Base-by-base conservation (phyloP, 35 echinoderm and acorn worm genomes). In the Diadema setosum region DNA sequence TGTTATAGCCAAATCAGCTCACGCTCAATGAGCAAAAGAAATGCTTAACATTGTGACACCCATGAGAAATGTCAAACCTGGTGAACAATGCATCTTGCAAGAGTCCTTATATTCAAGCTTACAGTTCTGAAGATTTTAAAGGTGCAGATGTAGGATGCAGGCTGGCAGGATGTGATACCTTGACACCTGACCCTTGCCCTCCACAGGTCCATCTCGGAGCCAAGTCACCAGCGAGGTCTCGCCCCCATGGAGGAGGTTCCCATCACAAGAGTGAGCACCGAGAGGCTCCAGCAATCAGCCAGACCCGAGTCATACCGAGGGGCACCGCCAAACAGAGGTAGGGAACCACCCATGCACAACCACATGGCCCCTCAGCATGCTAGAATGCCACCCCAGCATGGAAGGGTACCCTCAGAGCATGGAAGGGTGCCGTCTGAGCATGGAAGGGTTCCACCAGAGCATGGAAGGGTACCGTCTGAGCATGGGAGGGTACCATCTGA, bases 151-250 rank as follows among this genome's bases (percentile, higher is more conserved):
- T n/a, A n/a, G n/a, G n/a, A 52, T 52, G 48, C 48, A 52, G 9
- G 48, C 48, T 11, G 48, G 48, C 48, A 11, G 9, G 48, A 52
- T 52, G 48, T n/a, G 48, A 52, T 9, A 52, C 48, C n/a, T 11
- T 52, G n/a, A 52, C 9, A 52, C 48, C 48, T n/a, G 9, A n/a
- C 48, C 48, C n/a, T 52, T n/a, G n/a, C n/a, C n/a, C n/a, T n/a
- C 44, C 44, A 35, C 40, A 78, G 73, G 44, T 78, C 73, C 11
- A 75, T 75, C 33, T 75, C 69, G 39, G 73, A 78, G 30, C 73
- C 73, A 44, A 78, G 73, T 78, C 73, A 78, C 12, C 73, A 78
- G 73, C 73, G 73, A 78, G 73, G 73, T 18, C 73, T 78, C 21
- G 73, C 73, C 9, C 73, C 73, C 3, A 78, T 78, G 73, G 73